These are phyloP conservation scores for Heliconius cydno DNA, from an alignment of 2,888 invertebrate genomes.

Conservation along the genomic window DNA sequence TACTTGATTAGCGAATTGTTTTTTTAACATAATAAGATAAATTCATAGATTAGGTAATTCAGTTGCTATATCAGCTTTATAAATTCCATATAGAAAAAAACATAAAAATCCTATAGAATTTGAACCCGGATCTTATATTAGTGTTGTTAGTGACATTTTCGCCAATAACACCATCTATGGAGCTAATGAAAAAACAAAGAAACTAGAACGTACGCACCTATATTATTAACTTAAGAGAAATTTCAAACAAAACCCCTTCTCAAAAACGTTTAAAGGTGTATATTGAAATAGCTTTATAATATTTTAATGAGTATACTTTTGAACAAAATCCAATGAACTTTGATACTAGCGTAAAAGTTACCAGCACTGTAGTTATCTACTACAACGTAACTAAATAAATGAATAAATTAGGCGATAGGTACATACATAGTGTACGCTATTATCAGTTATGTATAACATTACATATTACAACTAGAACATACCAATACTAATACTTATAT, in stretches of 20 bases:
- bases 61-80: too few relatives aligned
- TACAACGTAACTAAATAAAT: slow-evolving; percentile 42
- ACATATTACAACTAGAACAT: slow-evolving; percentile 36
- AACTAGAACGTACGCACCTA: not conserved
- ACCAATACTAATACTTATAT: not conserved
- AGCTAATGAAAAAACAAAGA: not conserved
- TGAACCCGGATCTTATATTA: too few relatives aligned
- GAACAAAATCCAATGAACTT: slow-evolving; percentile 15
- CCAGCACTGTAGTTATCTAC: slow-evolving; percentile 8
- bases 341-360: slow-evolving; percentile 23
- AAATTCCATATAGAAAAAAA: too few relatives aligned
- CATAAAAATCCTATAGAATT: too few relatives aligned
- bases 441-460: slow-evolving; percentile 51
- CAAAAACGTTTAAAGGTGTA: not conserved
- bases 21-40: too few relatives aligned
- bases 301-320: slow-evolving; percentile 9
- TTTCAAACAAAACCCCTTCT: not conserved
- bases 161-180: fast-evolving
- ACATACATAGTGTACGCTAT: slow-evolving; percentile 29
- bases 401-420: slow-evolving; percentile 38
- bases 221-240: not conserved
- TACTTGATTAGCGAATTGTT: not conserved
- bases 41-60: too few relatives aligned
- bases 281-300: not conserved
- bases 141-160: too few relatives aligned